These are phyloP conservation scores for Rhopalosiphum nymphaeae DNA, from an alignment of 2,888 invertebrate species.

Conservation along the genomic window DNA sequence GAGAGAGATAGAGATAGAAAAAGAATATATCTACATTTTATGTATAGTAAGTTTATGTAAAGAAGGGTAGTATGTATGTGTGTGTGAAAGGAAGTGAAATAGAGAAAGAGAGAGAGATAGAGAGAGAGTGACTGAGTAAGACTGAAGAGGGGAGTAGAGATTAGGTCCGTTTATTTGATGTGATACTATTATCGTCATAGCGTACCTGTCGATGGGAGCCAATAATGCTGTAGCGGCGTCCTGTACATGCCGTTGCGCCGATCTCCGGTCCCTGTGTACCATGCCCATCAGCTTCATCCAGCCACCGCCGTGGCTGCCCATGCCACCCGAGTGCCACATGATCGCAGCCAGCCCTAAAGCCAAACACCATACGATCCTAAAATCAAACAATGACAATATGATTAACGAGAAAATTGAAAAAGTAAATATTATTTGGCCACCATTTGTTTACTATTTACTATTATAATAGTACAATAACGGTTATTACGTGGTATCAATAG, in stretches of 20 bases:
- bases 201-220: conserved; percentile 62
- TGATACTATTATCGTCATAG: not conserved
- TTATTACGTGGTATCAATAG: not conserved
- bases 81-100: not conserved
- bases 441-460: not conserved
- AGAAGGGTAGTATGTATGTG: not conserved
- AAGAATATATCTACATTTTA: too few species aligned
- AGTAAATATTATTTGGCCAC: not conserved
- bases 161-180: conserved; percentile 1
- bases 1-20: too few species aligned
- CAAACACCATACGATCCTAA: conserved; percentile 52
- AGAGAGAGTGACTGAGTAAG: not conserved
- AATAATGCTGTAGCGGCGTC: conserved; percentile 57
- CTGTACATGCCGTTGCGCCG: conserved; percentile 59
- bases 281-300: conserved; percentile 88
- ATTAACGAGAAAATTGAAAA: not conserved
- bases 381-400: not conserved
- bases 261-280: conserved; percentile 81
- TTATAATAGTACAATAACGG: not conserved
- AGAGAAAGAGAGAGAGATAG: not conserved
- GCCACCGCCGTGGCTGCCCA: conserved; percentile 80
- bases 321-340: conserved; percentile 85
- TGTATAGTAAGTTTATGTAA: not conserved
- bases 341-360: conserved; percentile 68
- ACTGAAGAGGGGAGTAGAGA: not conserved